These are phyloP conservation scores for Eubasilissa regina DNA, from an alignment of 1,140 invertebrate genomes.

Conservation along the genomic window DNA sequence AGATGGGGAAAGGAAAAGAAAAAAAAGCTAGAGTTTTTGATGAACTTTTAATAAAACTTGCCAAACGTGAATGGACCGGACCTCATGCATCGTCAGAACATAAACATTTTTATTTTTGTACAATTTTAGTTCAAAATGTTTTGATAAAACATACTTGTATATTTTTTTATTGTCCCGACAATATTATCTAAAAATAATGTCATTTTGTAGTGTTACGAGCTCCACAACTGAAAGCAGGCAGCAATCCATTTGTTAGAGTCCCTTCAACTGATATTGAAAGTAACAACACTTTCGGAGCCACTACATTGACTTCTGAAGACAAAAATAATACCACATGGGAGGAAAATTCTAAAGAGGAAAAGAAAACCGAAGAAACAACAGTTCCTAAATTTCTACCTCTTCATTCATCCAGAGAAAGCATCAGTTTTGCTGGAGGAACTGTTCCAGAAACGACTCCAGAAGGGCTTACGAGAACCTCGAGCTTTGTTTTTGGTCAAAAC, in stretches of 20 bases:
- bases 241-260: constrained; percentile 67
- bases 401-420: constrained; percentile 64
- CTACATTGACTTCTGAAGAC: not conserved
- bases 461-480: constrained; percentile 66
- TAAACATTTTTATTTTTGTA: no score
- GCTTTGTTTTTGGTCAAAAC: constrained; percentile 94
- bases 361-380: constrained; percentile 62
- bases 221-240: constrained; percentile 63
- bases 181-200: no score
- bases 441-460: constrained; percentile 63
- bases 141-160: no score
- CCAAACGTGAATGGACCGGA: no score
- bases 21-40: no score
- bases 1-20: no score
- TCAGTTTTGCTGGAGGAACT: constrained; percentile 64
- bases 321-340: constrained; percentile 26
- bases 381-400: constrained; percentile 70
- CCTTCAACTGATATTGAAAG: constrained; percentile 57
- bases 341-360: constrained; percentile 60
- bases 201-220: constrained; percentile 39
- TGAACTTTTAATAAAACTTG: no score
- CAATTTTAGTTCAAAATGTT: no score
- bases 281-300: constrained; percentile 9
- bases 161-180: no score
- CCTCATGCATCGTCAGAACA: no score